Percentiles rank a stretch among this genome's conserved stretches.
Conservation (phyloP, 2,888 invertebrate species). For the Coelogynopora nodosa region DNA sequence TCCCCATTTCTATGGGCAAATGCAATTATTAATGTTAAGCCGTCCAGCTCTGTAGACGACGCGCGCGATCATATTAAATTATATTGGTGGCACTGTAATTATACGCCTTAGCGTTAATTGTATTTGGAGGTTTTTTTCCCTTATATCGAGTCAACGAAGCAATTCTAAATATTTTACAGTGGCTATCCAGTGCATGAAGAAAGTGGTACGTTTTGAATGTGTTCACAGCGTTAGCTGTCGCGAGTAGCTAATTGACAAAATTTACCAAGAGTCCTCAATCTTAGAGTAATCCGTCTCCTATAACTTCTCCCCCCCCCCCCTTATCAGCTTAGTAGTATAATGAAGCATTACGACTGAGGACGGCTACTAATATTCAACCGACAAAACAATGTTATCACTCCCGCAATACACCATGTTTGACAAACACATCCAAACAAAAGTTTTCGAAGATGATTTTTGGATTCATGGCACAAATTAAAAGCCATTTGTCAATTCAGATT, state of each 20-base stretch:
- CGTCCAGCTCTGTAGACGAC: neutral
- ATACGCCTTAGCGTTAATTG: constrained; percentile 23
- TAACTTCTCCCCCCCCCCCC: neutral
- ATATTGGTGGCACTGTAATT: constrained; percentile 24
- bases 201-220: neutral
- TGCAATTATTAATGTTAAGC: constrained; percentile 19
- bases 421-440: too few species aligned
- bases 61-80: constrained; percentile 26
- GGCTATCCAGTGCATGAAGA: neutral
- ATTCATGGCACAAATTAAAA: too few species aligned
- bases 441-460: too few species aligned
- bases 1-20: constrained; percentile 1
- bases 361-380: too few species aligned
- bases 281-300: neutral
- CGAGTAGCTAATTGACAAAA: neutral
- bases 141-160: neutral
- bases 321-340: neutral
- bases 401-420: too few species aligned
- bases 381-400: too few species aligned
- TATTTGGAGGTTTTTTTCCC: neutral
- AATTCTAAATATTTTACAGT: neutral
- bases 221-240: neutral
- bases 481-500: too few species aligned
- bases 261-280: neutral
- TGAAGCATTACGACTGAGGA: neutral